These are phyloP conservation scores for Odocoileus virginianus DNA, from an alignment of 2,113 vertebrate genomes.

Conservation along the genomic window DNA sequence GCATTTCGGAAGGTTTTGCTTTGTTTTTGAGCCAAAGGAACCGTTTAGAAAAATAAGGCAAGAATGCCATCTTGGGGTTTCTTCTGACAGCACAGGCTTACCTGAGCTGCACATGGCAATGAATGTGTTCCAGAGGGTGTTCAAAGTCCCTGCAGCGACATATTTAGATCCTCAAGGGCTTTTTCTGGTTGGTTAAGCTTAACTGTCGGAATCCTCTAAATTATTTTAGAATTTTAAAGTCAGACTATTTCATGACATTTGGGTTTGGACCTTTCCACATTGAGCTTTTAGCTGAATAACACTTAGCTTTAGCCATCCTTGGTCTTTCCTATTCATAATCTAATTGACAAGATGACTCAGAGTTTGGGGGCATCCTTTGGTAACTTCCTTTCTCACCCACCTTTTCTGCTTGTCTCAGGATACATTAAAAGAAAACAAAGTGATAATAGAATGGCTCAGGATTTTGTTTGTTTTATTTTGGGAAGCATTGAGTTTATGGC, in stretches of 20 bases:
- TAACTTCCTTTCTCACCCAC: not conserved
- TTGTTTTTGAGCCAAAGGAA: conserved; percentile 24
- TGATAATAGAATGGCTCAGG: not conserved
- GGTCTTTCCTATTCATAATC: not conserved
- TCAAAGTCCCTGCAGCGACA: not conserved
- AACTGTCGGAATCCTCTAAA: not conserved
- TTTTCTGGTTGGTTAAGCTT: not conserved
- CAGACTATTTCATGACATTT: not conserved
- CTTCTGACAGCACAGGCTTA: conserved; percentile 55
- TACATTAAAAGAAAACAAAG: not conserved
- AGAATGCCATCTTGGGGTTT: conserved; percentile 77
- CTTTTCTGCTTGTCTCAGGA: not conserved
- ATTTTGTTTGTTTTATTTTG: not conserved
- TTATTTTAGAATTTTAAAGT: not conserved
- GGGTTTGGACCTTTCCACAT: not conserved
- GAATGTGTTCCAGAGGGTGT: not conserved
- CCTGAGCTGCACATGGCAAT: not conserved
- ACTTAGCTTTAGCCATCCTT: fast-evolving
- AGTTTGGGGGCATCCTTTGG: not conserved
- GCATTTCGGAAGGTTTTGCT: not conserved
- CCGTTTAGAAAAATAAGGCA: conserved; percentile 68
- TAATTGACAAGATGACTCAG: not conserved
- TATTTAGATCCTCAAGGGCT: not conserved
- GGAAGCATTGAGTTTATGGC: not conserved
- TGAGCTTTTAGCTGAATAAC: not conserved